Percentiles rank a stretch among this genome's conserved stretches.
phyloP scores from a whole-genome alignment of 2,888 invertebrate genomes.

The Petrophora chlorosata region DNA sequence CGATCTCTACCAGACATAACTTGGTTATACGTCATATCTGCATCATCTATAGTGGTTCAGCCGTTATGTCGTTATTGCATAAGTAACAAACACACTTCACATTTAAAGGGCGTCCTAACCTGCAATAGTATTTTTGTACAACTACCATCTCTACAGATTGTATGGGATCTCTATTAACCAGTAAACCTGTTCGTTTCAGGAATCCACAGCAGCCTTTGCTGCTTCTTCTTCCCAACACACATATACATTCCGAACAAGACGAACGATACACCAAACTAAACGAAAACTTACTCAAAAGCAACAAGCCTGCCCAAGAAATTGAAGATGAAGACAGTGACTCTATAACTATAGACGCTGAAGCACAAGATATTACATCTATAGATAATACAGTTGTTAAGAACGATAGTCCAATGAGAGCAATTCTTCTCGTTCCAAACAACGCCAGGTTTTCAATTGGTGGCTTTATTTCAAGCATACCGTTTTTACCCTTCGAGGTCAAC shows the following conservation, averaged over 20 bases:
- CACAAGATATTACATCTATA: conserved; percentile 25
- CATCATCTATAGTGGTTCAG: no score
- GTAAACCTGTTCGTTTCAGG: conserved; percentile 39
- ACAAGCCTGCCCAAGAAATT: conserved; percentile 42
- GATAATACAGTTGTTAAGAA: conserved; percentile 14
- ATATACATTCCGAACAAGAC: conserved; percentile 26
- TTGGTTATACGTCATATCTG: no score
- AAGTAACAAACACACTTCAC: no score
- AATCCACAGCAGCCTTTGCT: conserved; percentile 53
- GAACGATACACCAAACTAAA: conserved; percentile 30
- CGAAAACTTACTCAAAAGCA: conserved; percentile 37
- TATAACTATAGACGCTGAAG: conserved; percentile 57
- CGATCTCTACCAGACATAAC: no score
- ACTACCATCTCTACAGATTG: no score
- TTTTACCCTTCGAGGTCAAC: conserved; percentile 85
- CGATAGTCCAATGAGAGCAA: conserved; percentile 42
- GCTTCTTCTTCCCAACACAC: conserved; percentile 53
- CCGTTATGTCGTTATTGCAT: no score
- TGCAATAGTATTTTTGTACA: no score
- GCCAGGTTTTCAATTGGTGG: conserved; percentile 64
- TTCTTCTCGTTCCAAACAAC: conserved; percentile 50
- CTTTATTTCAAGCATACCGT: conserved; percentile 79
- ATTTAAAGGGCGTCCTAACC: no score
- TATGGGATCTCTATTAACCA: no score
- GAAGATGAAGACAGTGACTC: conserved; percentile 57